Percentiles rank a stretch among this genome's conserved stretches.
These are phyloP conservation scores for Hippoglossus stenolepis DNA, from an alignment of 2,113 vertebrate genomes.

Conservation along the genomic window DNA sequence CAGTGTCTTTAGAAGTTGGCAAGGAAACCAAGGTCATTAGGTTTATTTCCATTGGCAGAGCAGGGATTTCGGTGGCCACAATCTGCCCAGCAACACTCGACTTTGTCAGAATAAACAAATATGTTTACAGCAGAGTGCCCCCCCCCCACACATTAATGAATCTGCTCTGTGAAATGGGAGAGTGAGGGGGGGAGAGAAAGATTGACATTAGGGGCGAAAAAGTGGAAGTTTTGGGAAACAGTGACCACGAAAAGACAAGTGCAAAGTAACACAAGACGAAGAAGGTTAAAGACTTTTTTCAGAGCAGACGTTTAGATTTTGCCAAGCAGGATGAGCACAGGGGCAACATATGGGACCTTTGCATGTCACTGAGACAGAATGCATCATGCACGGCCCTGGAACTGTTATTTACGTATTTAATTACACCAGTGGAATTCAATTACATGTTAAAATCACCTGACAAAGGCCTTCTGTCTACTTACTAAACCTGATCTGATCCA, in stretches of 20 bases:
- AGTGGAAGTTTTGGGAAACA: background rate
- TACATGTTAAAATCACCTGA: no score
- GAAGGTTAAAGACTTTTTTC: no score
- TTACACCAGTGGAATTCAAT: no score
- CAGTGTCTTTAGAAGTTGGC: conserved; percentile 62
- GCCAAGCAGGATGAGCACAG: no score
- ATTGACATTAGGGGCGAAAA: background rate
- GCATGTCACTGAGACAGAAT: no score
- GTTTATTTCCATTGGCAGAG: conserved; percentile 65
- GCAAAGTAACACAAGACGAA: background rate
- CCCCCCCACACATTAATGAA: no score
- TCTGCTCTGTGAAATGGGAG: background rate
- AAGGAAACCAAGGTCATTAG: conserved; percentile 72
- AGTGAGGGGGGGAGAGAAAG: background rate
- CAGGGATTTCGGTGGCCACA: conserved; percentile 48
- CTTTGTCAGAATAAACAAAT: conserved; percentile 60
- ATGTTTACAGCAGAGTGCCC: background rate
- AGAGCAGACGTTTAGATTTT: no score
- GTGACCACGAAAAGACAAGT: background rate
- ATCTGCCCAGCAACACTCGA: conserved; percentile 56
- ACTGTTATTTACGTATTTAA: no score
- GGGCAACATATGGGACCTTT: no score
- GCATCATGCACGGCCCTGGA: no score
- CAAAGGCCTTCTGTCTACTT: no score
- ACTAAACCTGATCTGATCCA: background rate